Evolutionary conservation across 2,888 invertebrate genomes (phyloP).

Genomic region (Pyrochroa serraticornis): DNA sequence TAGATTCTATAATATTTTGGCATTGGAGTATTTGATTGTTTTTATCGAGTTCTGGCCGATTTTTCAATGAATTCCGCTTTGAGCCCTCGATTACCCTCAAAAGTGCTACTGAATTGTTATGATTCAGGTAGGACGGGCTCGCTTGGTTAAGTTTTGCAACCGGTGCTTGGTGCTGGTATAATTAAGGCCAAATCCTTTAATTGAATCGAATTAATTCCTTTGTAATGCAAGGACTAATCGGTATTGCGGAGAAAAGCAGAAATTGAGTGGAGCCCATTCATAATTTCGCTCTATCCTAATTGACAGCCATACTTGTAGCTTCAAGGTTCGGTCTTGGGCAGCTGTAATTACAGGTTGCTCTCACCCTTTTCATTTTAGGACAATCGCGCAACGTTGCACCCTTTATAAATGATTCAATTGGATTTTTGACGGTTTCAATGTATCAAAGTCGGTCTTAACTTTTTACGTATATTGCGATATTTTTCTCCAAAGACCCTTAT

Average conservation of each 20-base stretch:
- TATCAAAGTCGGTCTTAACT: constrained; percentile 31
- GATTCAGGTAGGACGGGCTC: constrained; percentile 22
- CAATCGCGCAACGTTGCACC: constrained; percentile 21
- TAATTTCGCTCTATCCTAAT: constrained; percentile 18
- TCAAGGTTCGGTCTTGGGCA: constrained; percentile 10
- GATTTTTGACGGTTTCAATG: constrained; percentile 28
- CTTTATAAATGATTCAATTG: constrained; percentile 32
- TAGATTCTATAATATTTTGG: too few species aligned
- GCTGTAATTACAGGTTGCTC: constrained; percentile 20
- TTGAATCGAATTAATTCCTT: constrained; percentile 31
- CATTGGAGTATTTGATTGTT: too few species aligned
- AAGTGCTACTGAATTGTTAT: constrained; percentile 13
- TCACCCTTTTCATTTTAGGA: constrained; percentile 20
- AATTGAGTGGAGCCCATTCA: constrained; percentile 18
- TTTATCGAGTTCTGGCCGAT: background rate
- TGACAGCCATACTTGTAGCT: constrained; percentile 20
- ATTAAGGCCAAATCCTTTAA: constrained; percentile 32
- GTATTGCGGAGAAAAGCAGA: constrained; percentile 22
- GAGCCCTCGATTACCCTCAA: constrained; percentile 1
- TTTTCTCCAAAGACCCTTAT: constrained; percentile 25
- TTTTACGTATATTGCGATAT: constrained; percentile 32
- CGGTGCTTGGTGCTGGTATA: constrained; percentile 26
- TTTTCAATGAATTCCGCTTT: constrained; percentile 1
- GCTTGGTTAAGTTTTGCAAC: constrained; percentile 23
- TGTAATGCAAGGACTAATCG: constrained; percentile 28